A percentile compares a stretch with the other conserved stretches of the same genome.
These are phyloP conservation scores for Solenopsis fugax DNA, from an alignment of 1,140 invertebrate genomes.

Conservation along the genomic window DNA sequence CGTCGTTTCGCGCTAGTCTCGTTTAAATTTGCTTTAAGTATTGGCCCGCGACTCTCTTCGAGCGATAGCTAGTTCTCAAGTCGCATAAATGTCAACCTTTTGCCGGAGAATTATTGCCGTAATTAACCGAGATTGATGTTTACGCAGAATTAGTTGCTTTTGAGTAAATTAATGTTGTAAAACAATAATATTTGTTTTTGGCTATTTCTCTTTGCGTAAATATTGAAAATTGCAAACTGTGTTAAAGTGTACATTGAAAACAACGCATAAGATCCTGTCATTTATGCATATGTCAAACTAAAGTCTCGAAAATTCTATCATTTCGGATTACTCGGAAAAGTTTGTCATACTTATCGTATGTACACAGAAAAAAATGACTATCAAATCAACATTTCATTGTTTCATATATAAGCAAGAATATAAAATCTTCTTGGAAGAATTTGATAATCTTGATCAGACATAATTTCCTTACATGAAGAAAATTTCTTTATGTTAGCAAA, in stretches of 20 bases:
- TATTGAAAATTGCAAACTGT: background rate
- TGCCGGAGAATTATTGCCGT: constrained; percentile 20
- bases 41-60: constrained; percentile 34
- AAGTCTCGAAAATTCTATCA: background rate
- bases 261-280: background rate
- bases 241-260: background rate
- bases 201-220: background rate
- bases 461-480: too few relatives aligned
- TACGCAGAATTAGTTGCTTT: constrained; percentile 15
- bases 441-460: too few relatives aligned
- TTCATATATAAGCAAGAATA: too few relatives aligned
- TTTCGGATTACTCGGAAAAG: background rate
- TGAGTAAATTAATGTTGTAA: constrained; percentile 14
- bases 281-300: background rate
- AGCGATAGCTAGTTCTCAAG: constrained; percentile 40
- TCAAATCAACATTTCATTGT: too few relatives aligned
- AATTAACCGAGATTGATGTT: constrained; percentile 34
- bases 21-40: constrained; percentile 69
- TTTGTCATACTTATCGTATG: background rate
- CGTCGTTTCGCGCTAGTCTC: constrained; percentile 60
- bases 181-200: constrained; percentile 24
- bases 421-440: too few relatives aligned
- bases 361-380: too few relatives aligned
- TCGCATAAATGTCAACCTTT: constrained; percentile 42
- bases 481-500: too few relatives aligned